A percentile compares a stretch with the other conserved stretches of the same genome.
Evolutionary conservation across 2,113 vertebrate species (phyloP).

Genomic region (Coreoperca whiteheadi): DNA sequence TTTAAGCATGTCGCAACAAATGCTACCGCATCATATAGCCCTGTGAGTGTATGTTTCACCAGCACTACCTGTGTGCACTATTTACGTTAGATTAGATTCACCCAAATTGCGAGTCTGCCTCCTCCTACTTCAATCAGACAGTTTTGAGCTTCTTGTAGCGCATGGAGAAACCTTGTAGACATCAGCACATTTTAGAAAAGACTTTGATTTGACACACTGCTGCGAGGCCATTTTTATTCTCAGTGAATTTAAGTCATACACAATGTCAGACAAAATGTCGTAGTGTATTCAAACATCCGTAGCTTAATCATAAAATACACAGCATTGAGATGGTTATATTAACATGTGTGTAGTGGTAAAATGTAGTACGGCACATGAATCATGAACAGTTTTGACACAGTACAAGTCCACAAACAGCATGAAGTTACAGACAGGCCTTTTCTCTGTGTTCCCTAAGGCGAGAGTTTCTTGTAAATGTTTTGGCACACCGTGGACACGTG

Average conservation of each 20-base stretch:
- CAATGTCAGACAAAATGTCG: not conserved
- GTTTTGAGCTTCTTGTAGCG: slow-evolving; percentile 7
- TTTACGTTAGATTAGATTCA: not conserved
- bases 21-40: not conserved
- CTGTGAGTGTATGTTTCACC: not conserved
- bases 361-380: not conserved
- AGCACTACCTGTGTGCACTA: not conserved
- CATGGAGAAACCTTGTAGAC: slow-evolving; percentile 21
- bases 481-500: slow-evolving; percentile 25
- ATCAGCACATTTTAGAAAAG: slow-evolving; percentile 15
- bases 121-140: not conserved
- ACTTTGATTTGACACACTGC: slow-evolving; percentile 11
- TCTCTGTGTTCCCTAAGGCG: slow-evolving; percentile 31
- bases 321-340: not conserved
- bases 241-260: not conserved
- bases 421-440: slow-evolving; percentile 13
- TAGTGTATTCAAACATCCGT: not conserved
- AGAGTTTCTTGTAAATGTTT: slow-evolving; percentile 21
- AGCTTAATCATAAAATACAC: not conserved
- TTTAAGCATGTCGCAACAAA: not conserved
- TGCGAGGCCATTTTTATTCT: not conserved
- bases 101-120: not conserved
- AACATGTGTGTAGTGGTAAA: not conserved
- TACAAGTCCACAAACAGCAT: not conserved
- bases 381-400: too few relatives aligned